These are phyloP conservation scores for Triplophysa dalaica DNA, from an alignment of 2,113 vertebrate genomes.

Conservation along the genomic window DNA sequence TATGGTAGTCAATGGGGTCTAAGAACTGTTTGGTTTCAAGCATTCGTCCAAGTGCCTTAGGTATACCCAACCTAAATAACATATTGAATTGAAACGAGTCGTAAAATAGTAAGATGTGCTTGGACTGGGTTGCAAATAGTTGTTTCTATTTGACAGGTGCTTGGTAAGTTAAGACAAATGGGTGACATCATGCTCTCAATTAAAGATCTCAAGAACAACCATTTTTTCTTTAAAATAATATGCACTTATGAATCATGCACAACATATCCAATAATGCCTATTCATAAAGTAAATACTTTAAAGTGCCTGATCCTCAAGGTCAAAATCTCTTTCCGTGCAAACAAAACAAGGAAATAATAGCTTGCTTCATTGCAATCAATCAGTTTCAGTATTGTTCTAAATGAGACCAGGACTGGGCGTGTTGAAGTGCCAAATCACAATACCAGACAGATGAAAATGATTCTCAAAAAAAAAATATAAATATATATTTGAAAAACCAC, in stretches of 20 bases:
- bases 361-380: background rate
- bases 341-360: slow-evolving; percentile 5
- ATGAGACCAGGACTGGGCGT: background rate
- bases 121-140: too few relatives aligned
- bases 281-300: background rate
- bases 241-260: background rate
- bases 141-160: too few relatives aligned
- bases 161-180: too few relatives aligned
- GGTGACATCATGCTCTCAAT: too few relatives aligned
- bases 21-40: too few relatives aligned
- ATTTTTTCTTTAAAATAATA: background rate
- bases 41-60: too few relatives aligned
- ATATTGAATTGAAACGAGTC: too few relatives aligned
- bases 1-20: too few relatives aligned
- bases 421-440: background rate
- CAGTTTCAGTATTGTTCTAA: background rate
- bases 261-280: background rate
- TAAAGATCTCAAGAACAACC: too few relatives aligned
- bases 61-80: too few relatives aligned
- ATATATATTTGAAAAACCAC: background rate
- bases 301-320: background rate
- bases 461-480: background rate
- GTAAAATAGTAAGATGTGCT: too few relatives aligned
- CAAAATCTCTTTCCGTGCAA: background rate
- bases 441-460: slow-evolving; percentile 6